These are phyloP conservation scores for Chamaetylas fuelleborni DNA, from an alignment of 2,113 vertebrate species.

Conservation along the genomic window DNA sequence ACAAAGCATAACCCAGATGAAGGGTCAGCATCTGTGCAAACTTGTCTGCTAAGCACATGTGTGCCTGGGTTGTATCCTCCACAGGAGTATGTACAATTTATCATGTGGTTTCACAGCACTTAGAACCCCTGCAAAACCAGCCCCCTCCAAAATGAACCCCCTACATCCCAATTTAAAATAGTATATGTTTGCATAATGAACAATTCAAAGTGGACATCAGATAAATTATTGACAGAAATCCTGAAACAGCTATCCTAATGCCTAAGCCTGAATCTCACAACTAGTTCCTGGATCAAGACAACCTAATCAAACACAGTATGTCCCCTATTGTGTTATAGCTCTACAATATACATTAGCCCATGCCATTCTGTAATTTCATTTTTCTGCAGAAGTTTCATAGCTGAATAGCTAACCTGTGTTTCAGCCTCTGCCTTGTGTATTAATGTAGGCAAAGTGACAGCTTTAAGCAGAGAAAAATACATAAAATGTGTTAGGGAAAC, in stretches of 20 bases:
- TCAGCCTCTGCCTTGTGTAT: background rate
- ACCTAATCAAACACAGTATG: background rate
- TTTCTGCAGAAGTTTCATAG: background rate
- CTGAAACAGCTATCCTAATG: background rate
- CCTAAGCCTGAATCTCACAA: background rate
- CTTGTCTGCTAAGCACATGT: background rate
- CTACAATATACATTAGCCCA: background rate
- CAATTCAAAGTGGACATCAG: background rate
- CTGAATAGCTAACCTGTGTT: background rate
- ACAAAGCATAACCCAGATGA: background rate
- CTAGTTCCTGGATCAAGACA: background rate
- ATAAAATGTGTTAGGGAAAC: background rate
- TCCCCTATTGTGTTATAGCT: rapidly evolving
- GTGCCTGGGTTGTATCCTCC: background rate
- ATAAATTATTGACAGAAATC: background rate
- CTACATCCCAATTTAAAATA: background rate
- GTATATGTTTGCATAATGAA: background rate
- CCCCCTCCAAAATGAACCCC: background rate
- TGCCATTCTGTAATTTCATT: background rate
- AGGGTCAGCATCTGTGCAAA: conserved; percentile 38
- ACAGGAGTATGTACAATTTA: background rate
- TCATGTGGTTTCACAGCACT: background rate
- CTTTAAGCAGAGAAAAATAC: background rate
- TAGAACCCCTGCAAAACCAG: background rate
- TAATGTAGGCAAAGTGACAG: background rate